Conservation (phyloP, 2,888 invertebrate genomes). For the Thereva unica region DNA sequence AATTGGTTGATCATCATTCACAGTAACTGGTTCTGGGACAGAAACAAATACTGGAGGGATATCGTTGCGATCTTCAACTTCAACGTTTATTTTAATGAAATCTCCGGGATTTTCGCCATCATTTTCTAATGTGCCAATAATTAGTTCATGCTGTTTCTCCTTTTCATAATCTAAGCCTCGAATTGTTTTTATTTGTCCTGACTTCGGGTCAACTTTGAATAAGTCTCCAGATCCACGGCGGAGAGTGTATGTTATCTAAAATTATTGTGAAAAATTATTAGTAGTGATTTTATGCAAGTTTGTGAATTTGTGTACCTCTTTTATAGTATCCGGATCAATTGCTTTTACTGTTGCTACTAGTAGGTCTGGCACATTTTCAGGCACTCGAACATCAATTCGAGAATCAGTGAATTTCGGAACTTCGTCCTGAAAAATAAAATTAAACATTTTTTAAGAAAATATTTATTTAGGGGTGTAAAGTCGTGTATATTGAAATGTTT, state of each 20-base stretch:
- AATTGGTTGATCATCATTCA: conserved; percentile 82
- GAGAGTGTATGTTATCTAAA: conserved; percentile 71
- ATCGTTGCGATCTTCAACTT: conserved; percentile 81
- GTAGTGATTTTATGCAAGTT: not conserved
- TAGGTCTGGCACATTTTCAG: conserved; percentile 81
- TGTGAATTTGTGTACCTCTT: conserved; percentile 63
- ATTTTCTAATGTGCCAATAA: conserved; percentile 85
- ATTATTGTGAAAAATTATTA: conserved; percentile 1
- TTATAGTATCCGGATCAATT: conserved; percentile 78
- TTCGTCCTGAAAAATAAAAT: conserved; percentile 65
- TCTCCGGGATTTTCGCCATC: conserved; percentile 69
- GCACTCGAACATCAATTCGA: conserved; percentile 77
- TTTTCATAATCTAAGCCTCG: conserved; percentile 79
- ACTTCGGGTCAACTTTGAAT: conserved; percentile 80
- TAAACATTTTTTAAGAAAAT: too few relatives aligned
- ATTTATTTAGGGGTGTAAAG: too few relatives aligned
- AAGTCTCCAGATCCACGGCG: conserved; percentile 79
- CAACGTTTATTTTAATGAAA: conserved; percentile 64
- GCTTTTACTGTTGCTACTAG: conserved; percentile 83
- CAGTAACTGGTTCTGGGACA: conserved; percentile 78
- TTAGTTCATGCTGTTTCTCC: conserved; percentile 71
- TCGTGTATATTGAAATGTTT: too few relatives aligned
- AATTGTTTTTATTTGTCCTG: conserved; percentile 77
- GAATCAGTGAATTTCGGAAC: conserved; percentile 75
- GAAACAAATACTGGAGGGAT: conserved; percentile 85